Evolutionary conservation across 2,113 vertebrate species (phyloP).

Genomic region (Jacana jacana): DNA sequence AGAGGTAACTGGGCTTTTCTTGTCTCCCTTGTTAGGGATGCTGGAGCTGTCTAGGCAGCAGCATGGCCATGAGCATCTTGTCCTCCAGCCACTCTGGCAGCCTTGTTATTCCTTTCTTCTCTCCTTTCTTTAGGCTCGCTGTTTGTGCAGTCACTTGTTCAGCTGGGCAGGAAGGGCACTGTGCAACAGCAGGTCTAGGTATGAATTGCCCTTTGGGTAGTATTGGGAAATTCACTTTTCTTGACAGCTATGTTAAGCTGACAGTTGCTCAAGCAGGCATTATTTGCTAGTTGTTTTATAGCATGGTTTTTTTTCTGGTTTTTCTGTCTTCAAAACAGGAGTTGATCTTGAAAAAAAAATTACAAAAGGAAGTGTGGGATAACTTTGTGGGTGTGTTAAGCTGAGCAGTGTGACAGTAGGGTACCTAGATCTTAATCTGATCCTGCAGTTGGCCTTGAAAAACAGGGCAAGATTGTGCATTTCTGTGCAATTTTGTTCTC

Average conservation of each 20-base stretch:
- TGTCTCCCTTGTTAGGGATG: not conserved
- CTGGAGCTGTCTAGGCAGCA: not conserved
- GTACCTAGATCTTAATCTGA: not conserved
- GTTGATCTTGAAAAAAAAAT: not conserved
- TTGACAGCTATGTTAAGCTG: not conserved
- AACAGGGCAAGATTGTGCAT: not conserved
- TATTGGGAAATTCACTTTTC: not conserved
- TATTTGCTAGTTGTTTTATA: not conserved
- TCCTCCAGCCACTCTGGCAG: not conserved
- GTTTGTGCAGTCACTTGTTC: not conserved
- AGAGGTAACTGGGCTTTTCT: not conserved
- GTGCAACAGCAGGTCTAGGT: not conserved
- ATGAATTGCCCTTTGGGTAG: not conserved
- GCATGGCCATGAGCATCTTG: not conserved
- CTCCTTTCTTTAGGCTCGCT: not conserved
- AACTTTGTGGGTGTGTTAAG: not conserved
- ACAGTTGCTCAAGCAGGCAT: not conserved
- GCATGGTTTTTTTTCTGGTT: accelerated
- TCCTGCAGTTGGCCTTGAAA: not conserved
- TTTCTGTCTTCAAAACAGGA: not conserved
- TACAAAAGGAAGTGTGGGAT: not conserved
- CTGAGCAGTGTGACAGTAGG: not conserved
- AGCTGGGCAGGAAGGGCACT: not conserved
- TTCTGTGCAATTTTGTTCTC: not conserved
- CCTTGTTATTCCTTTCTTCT: not conserved